These are phyloP conservation scores for Euphydryas editha DNA, from an alignment of 2,888 invertebrate genomes.

Conservation along the genomic window DNA sequence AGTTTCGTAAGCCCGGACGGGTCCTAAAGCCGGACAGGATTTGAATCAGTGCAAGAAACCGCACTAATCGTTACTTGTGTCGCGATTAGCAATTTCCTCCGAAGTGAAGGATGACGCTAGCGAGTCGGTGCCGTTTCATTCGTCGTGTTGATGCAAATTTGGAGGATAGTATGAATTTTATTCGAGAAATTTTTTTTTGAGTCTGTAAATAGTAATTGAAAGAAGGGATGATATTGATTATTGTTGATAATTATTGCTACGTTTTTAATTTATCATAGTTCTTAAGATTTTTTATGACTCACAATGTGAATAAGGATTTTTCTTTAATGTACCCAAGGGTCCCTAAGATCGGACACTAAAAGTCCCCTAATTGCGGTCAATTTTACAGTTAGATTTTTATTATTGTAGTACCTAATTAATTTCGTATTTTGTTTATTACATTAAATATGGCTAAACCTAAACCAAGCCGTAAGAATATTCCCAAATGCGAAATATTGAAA, in stretches of 20 bases:
- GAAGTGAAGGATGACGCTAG: background rate
- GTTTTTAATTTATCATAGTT: background rate
- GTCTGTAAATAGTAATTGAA: background rate
- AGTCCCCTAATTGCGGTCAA: background rate
- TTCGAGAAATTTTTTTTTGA: background rate
- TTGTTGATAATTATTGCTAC: background rate
- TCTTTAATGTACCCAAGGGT: no score
- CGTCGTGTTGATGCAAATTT: slow-evolving; percentile 4
- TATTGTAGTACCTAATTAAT: background rate
- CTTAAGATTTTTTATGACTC: background rate
- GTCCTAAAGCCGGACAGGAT: slow-evolving; percentile 4
- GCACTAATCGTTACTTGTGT: background rate
- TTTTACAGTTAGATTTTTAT: background rate
- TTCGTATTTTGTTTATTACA: background rate
- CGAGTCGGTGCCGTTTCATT: background rate
- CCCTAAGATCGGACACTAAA: no score
- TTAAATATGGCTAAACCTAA: slow-evolving; percentile 1
- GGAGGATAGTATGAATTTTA: background rate
- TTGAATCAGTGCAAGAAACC: background rate
- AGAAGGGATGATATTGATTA: background rate
- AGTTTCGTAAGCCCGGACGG: no score
- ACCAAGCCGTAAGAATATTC: background rate
- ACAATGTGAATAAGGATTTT: no score
- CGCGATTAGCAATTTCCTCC: background rate
- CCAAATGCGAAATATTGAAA: background rate